Conservation (phyloP, 2,113 vertebrate genomes). For the Mustela lutreola region DNA sequence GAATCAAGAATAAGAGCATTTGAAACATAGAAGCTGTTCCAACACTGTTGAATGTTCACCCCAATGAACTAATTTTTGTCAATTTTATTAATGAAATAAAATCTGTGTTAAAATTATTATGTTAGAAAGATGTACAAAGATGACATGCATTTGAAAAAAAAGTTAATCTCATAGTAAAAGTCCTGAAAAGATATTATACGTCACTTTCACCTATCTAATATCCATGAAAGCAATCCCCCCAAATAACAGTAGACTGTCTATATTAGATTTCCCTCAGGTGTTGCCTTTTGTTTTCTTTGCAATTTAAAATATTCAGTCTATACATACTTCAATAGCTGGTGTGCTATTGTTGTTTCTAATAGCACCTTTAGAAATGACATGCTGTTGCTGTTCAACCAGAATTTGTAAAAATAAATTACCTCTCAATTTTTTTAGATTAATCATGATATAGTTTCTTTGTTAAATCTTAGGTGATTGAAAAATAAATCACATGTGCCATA, state of each 20-base stretch:
- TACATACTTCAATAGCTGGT: slow-evolving; percentile 13
- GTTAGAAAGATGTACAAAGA: slow-evolving; percentile 21
- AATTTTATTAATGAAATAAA: slow-evolving; percentile 19
- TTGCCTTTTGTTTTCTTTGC: background rate
- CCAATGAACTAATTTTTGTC: background rate
- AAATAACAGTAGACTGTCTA: background rate
- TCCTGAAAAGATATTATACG: background rate
- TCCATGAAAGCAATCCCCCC: background rate
- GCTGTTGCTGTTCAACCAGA: background rate
- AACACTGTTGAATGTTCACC: background rate
- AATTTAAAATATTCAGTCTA: slow-evolving; percentile 45
- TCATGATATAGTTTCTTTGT: slow-evolving; percentile 71
- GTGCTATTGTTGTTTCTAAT: background rate
- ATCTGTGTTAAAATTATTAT: background rate
- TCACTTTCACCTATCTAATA: background rate
- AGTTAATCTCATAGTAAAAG: slow-evolving; percentile 37
- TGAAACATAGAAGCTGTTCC: slow-evolving; percentile 11
- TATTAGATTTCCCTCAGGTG: background rate
- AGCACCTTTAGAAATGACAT: background rate
- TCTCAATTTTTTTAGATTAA: slow-evolving; percentile 76
- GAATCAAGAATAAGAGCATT: slow-evolving; percentile 18
- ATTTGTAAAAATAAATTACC: slow-evolving; percentile 61
- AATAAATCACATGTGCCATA: slow-evolving; percentile 71
- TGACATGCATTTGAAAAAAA: background rate
- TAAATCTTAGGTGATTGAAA: slow-evolving; percentile 75